Conservation (phyloP, 2,113 vertebrate species). For the Elanoides forficatus region DNA sequence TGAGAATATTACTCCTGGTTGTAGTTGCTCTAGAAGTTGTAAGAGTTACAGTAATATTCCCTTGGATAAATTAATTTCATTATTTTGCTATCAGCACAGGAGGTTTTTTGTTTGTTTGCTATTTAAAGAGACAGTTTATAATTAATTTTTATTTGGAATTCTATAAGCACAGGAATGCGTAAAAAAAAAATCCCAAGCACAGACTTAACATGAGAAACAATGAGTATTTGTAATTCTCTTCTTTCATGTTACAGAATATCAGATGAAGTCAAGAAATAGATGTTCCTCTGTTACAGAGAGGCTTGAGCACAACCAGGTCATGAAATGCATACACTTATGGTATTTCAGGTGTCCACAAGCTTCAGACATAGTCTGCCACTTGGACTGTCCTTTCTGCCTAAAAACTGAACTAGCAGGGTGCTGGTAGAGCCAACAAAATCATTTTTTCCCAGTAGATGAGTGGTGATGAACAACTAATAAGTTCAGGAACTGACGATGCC, state of each 20-base stretch:
- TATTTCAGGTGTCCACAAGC: not conserved
- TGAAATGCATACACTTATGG: not conserved
- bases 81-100: not conserved
- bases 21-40: not conserved
- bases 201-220: not conserved
- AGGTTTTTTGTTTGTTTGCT: too few relatives aligned
- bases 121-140: not conserved
- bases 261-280: not conserved
- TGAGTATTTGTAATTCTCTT: not conserved
- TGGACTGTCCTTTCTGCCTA: not conserved
- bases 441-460: not conserved
- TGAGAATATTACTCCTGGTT: not conserved
- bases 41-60: not conserved
- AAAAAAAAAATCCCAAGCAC: not conserved
- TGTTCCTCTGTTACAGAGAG: not conserved
- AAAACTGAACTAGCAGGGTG: not conserved
- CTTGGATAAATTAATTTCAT: not conserved
- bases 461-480: not conserved
- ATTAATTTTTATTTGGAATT: not conserved
- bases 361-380: not conserved
- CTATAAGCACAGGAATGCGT: not conserved
- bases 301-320: not conserved
- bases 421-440: not conserved
- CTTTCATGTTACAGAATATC: fast-evolving
- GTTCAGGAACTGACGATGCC: not conserved